Evolutionary conservation across 2,888 invertebrate species (phyloP), one percentile per base, ranked within the genome.

Genomic region (Drosophila hamatofila): DNA sequence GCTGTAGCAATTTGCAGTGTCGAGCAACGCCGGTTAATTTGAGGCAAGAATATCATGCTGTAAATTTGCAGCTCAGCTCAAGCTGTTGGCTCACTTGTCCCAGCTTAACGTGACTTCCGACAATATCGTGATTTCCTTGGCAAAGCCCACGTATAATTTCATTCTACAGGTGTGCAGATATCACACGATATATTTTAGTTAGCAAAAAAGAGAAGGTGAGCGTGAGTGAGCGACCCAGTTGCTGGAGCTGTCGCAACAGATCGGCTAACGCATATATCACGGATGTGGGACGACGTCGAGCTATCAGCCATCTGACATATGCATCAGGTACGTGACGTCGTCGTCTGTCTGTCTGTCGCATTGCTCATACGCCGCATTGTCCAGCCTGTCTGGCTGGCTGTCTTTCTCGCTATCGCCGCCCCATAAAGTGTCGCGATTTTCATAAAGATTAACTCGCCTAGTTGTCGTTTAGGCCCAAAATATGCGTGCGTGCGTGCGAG

Each of bases 391-490:
- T n/a, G n/a, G n/a, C n/a, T n/a, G n/a, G n/a, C n/a, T n/a, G 37
- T 12, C 41, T 21, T 11, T 8, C n/a, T 39, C 30, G 49, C 41
- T 70, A 64, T 75, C 78, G 61, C 25, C 37, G 46, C 51, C 21
- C 66, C 84, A 81, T 88, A 87, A 89, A 87, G 89, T 87, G 89
- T 81, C 81, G 80, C 76, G 85, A 86, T 87, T 84, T 89, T 83
- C 87, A 87, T 86, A 77, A 84, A 89, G 85, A 86, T 86, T 87
- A 89, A 62, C 72, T 64, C 58, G 65, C 56, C 66, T 76, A 68
- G 64, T 65, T 54, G 66, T 70, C 79, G 57, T 75, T 74, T 82
- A 67, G 51, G 56, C 62, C 58, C 57, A 56, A 64, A 67, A 68
- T 74, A 71, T 80, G 70, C 62, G 63, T 77, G 27, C 48, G 48